Base-by-base conservation (phyloP, 2,113 vertebrate genomes). In the Notothenia rossii region DNA sequence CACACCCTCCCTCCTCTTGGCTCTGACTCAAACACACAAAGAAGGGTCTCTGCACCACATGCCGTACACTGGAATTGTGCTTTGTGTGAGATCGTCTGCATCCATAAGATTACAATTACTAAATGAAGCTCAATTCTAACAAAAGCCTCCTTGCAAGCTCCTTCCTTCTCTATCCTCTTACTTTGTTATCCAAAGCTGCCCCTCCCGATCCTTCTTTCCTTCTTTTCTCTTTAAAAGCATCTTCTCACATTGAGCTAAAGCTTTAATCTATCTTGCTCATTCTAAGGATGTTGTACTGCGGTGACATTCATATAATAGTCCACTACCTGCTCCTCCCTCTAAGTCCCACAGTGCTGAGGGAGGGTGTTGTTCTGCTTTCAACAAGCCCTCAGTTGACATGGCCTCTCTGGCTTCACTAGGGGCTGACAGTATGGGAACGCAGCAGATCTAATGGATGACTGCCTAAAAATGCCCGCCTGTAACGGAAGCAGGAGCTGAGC, bases 391-490 rank as follows among this genome's bases (percentile, higher is more conserved):
- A 59, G 88, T 55, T 83, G 91, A 89, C 88, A 82, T 65, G 87
- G 83, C 86, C 89, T 92, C 85, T 85, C 90, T 90, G 88, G 88
- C 80, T 86, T 87, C 45, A 75, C 75, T 55, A 48, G 77, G 66
- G 81, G 75, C 82, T 91, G 90, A 93, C 93, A 92, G 85, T 92
- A 90, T 93, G 89, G 89, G 93, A 89, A 56, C 91, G 20, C 82
- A 73, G 84, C 51, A 67, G 75, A 81, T 66, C 77, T 92, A 93
- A 94, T 92, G 90, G 89, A 93, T 92, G 92, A 92, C 82, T 92
- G 89, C 88, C 92, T 92, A 91, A 92, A 92, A 90, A 92, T 90
- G 88, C 86, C 82, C 86, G 70, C 86, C 75, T 85, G 58, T 79
- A 76, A 74, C 17, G 9, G 83, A 87, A 91, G 86, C 83, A 54